Conservation (phyloP, 2,797 vertebrate species). For the Acanthurus leucopareius region DNA sequence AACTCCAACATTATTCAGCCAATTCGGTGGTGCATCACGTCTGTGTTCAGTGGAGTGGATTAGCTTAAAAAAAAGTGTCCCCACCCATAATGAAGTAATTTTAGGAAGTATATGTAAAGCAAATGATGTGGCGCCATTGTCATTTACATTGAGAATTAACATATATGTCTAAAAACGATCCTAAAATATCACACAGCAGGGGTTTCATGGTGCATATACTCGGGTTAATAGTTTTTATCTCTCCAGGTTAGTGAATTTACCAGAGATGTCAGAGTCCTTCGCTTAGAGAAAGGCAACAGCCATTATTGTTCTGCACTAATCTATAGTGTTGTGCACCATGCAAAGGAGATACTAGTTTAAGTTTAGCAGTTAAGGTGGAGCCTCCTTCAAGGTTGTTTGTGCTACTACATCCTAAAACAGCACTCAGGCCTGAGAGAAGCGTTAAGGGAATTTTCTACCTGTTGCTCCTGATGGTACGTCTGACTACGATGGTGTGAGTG, state of each 20-base stretch:
- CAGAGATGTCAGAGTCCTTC: not conserved
- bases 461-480: too few relatives aligned
- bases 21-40: conserved; percentile 28
- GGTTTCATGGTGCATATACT: not conserved
- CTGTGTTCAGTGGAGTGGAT: conserved; percentile 17
- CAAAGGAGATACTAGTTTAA: too few relatives aligned
- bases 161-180: too few relatives aligned
- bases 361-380: not conserved
- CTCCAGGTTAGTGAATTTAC: not conserved
- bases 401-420: not conserved
- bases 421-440: not conserved
- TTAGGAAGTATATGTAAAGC: not conserved
- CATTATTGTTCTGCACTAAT: not conserved
- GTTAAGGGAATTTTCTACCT: too few relatives aligned
- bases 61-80: not conserved
- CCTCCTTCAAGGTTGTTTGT: too few relatives aligned
- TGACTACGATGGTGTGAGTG: too few relatives aligned
- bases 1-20: conserved; percentile 25
- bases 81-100: not conserved
- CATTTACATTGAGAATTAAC: not conserved
- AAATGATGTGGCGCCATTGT: not conserved
- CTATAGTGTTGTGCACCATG: too few relatives aligned
- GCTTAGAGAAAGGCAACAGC: not conserved
- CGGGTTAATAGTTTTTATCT: not conserved
- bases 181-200: not conserved